Conservation (phyloP, 2,113 vertebrate genomes). For the Larimichthys crocea region DNA sequence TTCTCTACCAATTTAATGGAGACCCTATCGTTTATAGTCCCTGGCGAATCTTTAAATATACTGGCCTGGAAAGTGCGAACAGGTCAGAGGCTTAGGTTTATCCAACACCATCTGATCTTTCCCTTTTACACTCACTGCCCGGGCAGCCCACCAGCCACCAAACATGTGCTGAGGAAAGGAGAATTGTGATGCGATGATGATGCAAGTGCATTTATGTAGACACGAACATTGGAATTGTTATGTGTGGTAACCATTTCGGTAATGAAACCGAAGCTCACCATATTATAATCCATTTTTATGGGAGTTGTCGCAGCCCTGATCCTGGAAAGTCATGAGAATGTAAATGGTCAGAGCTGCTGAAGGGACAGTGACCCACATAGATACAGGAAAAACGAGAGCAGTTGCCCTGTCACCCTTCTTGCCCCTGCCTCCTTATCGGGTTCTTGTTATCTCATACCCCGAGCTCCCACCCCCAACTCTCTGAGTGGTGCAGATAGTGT, state of each 20-base stretch:
- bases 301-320: neutral
- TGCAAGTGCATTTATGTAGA: constrained; percentile 17
- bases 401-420: constrained; percentile 32
- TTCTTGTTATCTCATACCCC: constrained; percentile 42
- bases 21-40: constrained; percentile 23
- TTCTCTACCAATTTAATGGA: neutral
- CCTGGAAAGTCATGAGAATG: constrained; percentile 13
- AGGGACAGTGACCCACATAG: constrained; percentile 33
- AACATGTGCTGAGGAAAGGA: constrained; percentile 30
- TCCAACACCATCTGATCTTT: constrained; percentile 51
- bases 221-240: neutral
- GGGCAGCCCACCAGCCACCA: constrained; percentile 7
- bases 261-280: neutral
- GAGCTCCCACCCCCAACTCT: neutral
- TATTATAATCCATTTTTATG: neutral
- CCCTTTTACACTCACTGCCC: constrained; percentile 19
- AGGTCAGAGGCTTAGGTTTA: constrained; percentile 55
- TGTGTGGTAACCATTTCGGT: neutral
- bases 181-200: constrained; percentile 25
- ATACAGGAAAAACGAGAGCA: constrained; percentile 32
- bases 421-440: constrained; percentile 26
- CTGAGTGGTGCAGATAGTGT: constrained; percentile 1
- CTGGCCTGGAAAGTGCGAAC: constrained; percentile 58
- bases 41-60: constrained; percentile 44
- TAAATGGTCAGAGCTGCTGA: neutral